Evolutionary conservation across 2,113 vertebrate genomes (phyloP), one percentile per base, ranked within the genome.

Genomic region (Morone saxatilis): DNA sequence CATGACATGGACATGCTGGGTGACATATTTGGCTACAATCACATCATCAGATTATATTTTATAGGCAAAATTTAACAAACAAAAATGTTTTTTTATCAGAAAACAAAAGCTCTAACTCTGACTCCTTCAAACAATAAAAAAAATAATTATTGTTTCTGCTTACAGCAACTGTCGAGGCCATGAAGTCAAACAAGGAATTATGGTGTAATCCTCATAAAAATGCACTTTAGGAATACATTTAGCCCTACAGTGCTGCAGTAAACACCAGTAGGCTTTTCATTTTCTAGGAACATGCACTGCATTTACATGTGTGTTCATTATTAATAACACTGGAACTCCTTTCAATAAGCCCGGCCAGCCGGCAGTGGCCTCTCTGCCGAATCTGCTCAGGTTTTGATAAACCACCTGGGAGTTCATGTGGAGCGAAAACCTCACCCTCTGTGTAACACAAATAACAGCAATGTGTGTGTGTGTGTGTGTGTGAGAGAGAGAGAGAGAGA

Each of bases 301-400:
- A 83, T 86, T 84, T 72, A 81, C 85, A 88, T 85, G 60, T 81
- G 73, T 76, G 76, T 83, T 83, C 80, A 79, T 91, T 85, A 87
- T 88, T 87, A 82, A 85, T 89, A 77, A 81, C 13, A 77, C 53
- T 45, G 40, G 81, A 86, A 75, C 71, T 77, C 17, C 50, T 80
- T 62, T 74, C 16, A 20, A 82, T 78, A 62, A 76, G 62, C 53
- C 73, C 41, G 31, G 57, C 45, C 83, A 86, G 74, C 62, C 71
- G 62, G 63, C 83, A 60, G 72, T 63, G 76, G 65, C 83, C 90
- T 83, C 76, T 78, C 80, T 84, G 76, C 79, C 81, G 59, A 91
- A 91, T 92, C 90, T 91, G 90, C 90, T 86, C 91, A 93, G 90
- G 91, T 92, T 92, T 81, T 84, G 76, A 93, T 91, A 86, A 93